phyloP scores from a whole-genome alignment of 2,113 vertebrate genomes.

The Conger conger region DNA sequence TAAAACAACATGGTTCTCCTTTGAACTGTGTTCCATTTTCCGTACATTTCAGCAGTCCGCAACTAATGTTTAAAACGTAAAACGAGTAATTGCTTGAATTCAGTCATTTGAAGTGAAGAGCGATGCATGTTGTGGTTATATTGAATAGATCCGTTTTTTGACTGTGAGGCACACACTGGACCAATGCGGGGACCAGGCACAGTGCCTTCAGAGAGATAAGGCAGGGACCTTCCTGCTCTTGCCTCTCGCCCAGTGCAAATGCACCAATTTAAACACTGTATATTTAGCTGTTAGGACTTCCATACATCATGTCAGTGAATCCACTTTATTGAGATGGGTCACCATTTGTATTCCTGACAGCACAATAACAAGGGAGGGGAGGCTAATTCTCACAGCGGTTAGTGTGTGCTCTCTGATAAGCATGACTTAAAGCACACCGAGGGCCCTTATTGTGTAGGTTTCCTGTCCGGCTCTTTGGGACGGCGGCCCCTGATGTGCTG shows the following conservation, averaged over 20 bases:
- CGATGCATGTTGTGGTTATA: neutral
- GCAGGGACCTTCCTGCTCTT: neutral
- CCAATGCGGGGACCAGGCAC: neutral
- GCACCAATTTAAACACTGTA: neutral
- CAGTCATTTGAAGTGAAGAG: neutral
- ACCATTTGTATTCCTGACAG: conserved; percentile 30
- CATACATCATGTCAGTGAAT: conserved; percentile 12
- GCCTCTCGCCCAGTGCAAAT: neutral
- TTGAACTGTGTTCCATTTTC: no score
- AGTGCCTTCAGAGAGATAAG: no score
- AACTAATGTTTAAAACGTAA: neutral
- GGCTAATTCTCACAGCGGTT: conserved; percentile 24
- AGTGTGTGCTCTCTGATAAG: conserved; percentile 23
- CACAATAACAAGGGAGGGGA: conserved; percentile 28
- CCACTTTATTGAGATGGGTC: conserved; percentile 30
- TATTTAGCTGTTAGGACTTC: conserved; percentile 15
- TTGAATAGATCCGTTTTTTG: neutral
- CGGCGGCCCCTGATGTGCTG: neutral
- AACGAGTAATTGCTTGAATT: neutral
- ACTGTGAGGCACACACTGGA: neutral
- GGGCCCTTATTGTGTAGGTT: conserved; percentile 1
- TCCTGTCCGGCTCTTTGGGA: conserved; percentile 7
- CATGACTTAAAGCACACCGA: neutral
- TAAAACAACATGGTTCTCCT: neutral
- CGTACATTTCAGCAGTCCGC: neutral